These are phyloP conservation scores for Cordylochernes scorpioides DNA, from an alignment of 2,888 invertebrate species.

Conservation along the genomic window DNA sequence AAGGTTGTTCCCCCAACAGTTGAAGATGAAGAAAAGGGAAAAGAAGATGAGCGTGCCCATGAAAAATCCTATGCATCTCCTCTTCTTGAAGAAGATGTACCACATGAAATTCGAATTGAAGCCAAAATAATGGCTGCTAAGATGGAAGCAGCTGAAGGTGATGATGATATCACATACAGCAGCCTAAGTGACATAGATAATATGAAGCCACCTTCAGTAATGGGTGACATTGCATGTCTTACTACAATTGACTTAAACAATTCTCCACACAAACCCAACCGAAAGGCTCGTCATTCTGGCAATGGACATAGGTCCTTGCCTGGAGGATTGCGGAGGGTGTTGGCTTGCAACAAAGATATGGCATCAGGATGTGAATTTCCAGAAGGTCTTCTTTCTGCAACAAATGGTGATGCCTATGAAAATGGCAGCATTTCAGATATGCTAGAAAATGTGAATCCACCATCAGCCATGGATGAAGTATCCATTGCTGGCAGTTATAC, in stretches of 20 bases:
- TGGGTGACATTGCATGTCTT: too few relatives aligned
- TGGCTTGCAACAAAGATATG: conserved; percentile 3
- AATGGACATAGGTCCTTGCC: conserved; percentile 10
- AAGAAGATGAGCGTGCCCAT: background rate
- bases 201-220: conserved; percentile 45
- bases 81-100: background rate
- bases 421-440: conserved; percentile 49
- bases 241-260: too few relatives aligned
- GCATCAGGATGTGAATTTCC: conserved; percentile 19
- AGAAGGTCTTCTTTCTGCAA: conserved; percentile 56
- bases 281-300: conserved; percentile 7
- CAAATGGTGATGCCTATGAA: conserved; percentile 43
- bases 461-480: conserved; percentile 41
- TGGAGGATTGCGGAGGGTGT: conserved; percentile 12
- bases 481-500: conserved; percentile 24
- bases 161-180: conserved; percentile 11
- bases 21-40: background rate
- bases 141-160: conserved; percentile 26
- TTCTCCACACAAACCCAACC: conserved; percentile 21
- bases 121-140: conserved; percentile 13
- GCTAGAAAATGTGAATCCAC: conserved; percentile 43
- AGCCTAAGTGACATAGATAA: conserved; percentile 29
- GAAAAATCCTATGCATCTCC: background rate
- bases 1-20: too few relatives aligned
- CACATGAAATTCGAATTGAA: conserved; percentile 10